Evolutionary conservation across 2,113 vertebrate genomes (phyloP).

Genomic region (Lepisosteus osseus): DNA sequence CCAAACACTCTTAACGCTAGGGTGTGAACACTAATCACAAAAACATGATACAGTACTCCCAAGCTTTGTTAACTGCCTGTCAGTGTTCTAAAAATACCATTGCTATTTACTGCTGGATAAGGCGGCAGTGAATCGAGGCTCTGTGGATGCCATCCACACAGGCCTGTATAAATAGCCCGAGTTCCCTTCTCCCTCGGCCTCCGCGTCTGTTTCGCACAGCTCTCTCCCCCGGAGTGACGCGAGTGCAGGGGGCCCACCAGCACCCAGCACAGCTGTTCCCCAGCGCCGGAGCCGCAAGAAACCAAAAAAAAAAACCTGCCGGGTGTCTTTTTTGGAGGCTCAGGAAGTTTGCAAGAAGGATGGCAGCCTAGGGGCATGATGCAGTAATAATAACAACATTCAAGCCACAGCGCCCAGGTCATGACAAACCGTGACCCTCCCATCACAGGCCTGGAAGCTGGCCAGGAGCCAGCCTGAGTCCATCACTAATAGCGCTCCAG

Average conservation of each 20-base stretch:
- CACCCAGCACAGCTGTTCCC: slow-evolving; percentile 67
- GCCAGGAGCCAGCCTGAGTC: slow-evolving; percentile 67
- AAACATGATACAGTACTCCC: background rate
- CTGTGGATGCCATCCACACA: background rate
- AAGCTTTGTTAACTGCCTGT: background rate
- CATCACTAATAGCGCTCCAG: slow-evolving; percentile 49
- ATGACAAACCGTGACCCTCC: slow-evolving; percentile 78
- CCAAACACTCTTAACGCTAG: too few species aligned
- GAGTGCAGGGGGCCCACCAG: slow-evolving; percentile 36
- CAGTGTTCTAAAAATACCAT: background rate
- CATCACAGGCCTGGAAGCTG: slow-evolving; percentile 74
- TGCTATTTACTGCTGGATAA: background rate
- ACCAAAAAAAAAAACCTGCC: slow-evolving; percentile 22
- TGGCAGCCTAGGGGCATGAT: slow-evolving; percentile 71
- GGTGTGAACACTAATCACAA: too few species aligned
- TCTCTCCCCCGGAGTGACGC: background rate
- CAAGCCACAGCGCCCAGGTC: slow-evolving; percentile 78
- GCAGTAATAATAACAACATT: slow-evolving; percentile 92
- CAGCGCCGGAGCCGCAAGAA: slow-evolving; percentile 63
- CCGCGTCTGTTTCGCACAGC: background rate
- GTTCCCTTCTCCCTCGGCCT: background rate
- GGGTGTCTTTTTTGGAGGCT: slow-evolving; percentile 41
- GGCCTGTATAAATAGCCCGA: background rate
- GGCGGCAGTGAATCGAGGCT: background rate
- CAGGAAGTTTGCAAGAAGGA: slow-evolving; percentile 65